These are phyloP conservation scores for Hyphantria cunea DNA, from an alignment of 1,140 invertebrate species.

Conservation along the genomic window DNA sequence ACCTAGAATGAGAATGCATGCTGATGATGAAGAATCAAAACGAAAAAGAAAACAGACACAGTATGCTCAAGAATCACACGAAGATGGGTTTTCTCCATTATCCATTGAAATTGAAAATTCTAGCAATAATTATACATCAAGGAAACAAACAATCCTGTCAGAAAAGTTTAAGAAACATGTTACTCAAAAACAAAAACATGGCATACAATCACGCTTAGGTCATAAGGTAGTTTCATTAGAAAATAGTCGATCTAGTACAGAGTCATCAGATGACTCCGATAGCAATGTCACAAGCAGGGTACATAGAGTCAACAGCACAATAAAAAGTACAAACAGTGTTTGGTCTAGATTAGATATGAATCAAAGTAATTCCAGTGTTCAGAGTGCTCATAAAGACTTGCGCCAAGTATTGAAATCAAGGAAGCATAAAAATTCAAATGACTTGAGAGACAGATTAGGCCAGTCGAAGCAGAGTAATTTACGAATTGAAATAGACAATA, in stretches of 20 bases:
- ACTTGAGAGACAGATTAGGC: slow-evolving; percentile 64
- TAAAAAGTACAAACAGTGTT: slow-evolving; percentile 65
- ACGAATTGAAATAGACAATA: slow-evolving; percentile 80
- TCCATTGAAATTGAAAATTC: slow-evolving; percentile 70
- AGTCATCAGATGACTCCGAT: slow-evolving; percentile 52
- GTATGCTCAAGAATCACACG: slow-evolving; percentile 51
- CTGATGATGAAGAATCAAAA: slow-evolving; percentile 91
- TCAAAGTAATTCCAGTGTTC: slow-evolving; percentile 31
- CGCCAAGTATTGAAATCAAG: slow-evolving; percentile 64
- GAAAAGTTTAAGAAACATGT: slow-evolving; percentile 60
- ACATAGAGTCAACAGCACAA: slow-evolving; percentile 58
- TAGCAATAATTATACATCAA: slow-evolving; percentile 48
- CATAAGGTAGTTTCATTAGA: slow-evolving; percentile 44
- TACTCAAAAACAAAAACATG: slow-evolving; percentile 35
- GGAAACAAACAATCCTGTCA: slow-evolving; percentile 55
- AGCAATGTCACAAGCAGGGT: slow-evolving; percentile 66
- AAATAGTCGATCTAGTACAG: slow-evolving; percentile 50
- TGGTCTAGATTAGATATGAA: slow-evolving; percentile 82
- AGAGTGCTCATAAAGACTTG: slow-evolving; percentile 53
- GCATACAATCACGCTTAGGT: slow-evolving; percentile 62
- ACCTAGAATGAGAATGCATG: slow-evolving; percentile 92
- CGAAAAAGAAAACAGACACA: slow-evolving; percentile 65
- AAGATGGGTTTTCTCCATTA: slow-evolving; percentile 59
- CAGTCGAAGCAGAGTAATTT: slow-evolving; percentile 74
- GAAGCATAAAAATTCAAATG: slow-evolving; percentile 60